These are phyloP conservation scores for Lemur catta DNA, from an alignment of 2,797 vertebrate genomes.

Conservation along the genomic window DNA sequence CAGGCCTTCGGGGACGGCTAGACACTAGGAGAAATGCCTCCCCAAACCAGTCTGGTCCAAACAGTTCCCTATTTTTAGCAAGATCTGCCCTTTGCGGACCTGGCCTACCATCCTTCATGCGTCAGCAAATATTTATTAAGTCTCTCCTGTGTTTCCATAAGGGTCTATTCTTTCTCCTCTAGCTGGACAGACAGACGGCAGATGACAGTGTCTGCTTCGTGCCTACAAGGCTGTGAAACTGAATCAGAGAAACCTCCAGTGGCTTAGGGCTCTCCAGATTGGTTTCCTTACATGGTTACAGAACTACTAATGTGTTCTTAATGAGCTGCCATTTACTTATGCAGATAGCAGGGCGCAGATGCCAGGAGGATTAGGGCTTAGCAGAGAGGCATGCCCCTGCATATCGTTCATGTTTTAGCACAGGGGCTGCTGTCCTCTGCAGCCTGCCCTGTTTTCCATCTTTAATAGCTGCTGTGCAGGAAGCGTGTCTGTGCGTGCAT, in stretches of 20 bases:
- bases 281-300: slow-evolving; percentile 64
- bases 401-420: neutral
- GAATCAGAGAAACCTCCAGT: slow-evolving; percentile 31
- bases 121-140: slow-evolving; percentile 68
- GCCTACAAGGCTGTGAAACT: neutral
- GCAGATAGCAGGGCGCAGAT: slow-evolving; percentile 59
- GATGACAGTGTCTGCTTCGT: neutral
- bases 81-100: slow-evolving; percentile 1
- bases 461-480: neutral
- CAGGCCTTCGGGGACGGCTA: neutral
- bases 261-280: slow-evolving; percentile 24
- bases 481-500: too few relatives aligned
- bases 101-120: neutral
- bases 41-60: neutral
- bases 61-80: slow-evolving; percentile 55
- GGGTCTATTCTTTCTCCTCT: slow-evolving; percentile 40
- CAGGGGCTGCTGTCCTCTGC: neutral
- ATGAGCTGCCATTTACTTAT: slow-evolving; percentile 74
- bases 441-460: neutral
- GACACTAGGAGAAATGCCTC: neutral
- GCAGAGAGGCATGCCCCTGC: neutral
- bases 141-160: slow-evolving; percentile 42
- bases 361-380: slow-evolving; percentile 24
- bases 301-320: slow-evolving; percentile 68
- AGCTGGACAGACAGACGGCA: slow-evolving; percentile 31